These are phyloP conservation scores for Agriopis leucophaearia DNA, from an alignment of 2,888 invertebrate genomes.

Conservation along the genomic window DNA sequence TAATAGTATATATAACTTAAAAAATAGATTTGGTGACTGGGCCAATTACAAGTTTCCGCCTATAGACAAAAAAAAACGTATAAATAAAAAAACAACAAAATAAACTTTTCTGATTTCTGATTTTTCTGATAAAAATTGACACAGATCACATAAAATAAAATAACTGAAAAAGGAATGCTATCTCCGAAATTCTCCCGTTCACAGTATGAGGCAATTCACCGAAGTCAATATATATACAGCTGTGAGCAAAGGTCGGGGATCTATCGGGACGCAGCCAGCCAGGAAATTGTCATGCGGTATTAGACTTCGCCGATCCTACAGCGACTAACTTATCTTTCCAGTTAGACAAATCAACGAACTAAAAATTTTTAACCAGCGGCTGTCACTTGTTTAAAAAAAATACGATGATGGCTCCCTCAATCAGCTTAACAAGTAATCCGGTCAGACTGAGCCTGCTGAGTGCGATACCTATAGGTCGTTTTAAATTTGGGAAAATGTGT, in stretches of 20 bases:
- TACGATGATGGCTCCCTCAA: background rate
- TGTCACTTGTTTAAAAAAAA: background rate
- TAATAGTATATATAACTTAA: no score
- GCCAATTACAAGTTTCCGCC: no score
- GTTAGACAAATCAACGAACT: background rate
- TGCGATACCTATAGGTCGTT: background rate
- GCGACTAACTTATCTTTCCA: background rate
- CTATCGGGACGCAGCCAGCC: slow-evolving; percentile 31
- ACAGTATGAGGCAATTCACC: background rate
- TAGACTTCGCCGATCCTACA: slow-evolving; percentile 1
- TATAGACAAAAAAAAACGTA: no score
- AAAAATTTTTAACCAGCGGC: background rate
- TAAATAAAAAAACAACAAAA: no score
- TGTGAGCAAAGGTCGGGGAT: slow-evolving; percentile 17
- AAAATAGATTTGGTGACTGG: no score
- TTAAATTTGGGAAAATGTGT: background rate
- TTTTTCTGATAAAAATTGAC: no score
- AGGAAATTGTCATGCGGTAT: slow-evolving; percentile 41
- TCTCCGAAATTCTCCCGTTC: slow-evolving; percentile 21
- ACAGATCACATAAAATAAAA: background rate
- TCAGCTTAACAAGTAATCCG: background rate
- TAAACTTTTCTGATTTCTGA: no score
- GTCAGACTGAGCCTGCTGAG: background rate
- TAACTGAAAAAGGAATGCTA: background rate
- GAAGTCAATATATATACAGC: slow-evolving; percentile 17